Evolutionary conservation across 2,113 vertebrate species (phyloP).

Genomic region (Butorides virescens): DNA sequence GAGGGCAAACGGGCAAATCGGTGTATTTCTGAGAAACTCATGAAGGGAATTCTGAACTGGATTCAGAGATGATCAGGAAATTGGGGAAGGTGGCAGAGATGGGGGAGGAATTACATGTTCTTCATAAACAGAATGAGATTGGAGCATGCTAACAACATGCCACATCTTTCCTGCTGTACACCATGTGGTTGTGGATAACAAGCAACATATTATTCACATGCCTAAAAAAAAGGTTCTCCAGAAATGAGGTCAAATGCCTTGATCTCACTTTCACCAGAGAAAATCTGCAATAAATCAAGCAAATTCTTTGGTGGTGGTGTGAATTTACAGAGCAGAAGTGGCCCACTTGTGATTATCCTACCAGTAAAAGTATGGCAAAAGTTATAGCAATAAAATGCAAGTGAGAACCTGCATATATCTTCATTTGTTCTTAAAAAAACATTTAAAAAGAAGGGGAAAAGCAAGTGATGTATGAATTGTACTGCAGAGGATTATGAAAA

Average conservation of each 20-base stretch:
- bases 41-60: neutral
- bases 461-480: neutral
- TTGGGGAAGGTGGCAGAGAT: neutral
- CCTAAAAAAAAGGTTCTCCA: neutral
- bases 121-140: neutral
- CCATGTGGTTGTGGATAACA: neutral
- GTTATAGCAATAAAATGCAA: neutral
- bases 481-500: neutral
- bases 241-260: conserved; percentile 11
- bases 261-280: neutral
- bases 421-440: neutral
- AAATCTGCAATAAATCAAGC: conserved; percentile 22
- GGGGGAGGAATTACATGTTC: neutral
- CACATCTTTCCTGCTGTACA: neutral
- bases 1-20: neutral
- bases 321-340: neutral
- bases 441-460: neutral
- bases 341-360: neutral
- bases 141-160: neutral
- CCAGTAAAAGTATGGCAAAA: neutral
- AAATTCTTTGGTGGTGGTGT: neutral
- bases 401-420: neutral
- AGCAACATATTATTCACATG: neutral
- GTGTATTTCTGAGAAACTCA: neutral
- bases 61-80: neutral